A percentile compares a stretch with the other conserved stretches of the same genome.
phyloP scores from a whole-genome alignment of 1,140 invertebrate genomes.

The Medauroidea extradentata region DNA sequence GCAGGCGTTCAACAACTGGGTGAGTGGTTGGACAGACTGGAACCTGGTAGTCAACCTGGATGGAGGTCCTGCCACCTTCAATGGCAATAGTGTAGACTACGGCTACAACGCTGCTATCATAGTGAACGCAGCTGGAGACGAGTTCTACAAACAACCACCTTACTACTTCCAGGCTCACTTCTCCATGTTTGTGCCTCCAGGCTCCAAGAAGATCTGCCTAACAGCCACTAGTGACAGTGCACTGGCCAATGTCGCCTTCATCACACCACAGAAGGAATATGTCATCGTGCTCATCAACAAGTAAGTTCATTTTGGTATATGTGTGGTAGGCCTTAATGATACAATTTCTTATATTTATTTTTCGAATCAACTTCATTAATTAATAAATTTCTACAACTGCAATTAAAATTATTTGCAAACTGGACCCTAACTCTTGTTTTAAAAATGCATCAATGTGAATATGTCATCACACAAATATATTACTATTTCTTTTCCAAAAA shows the following conservation, averaged over 20 bases:
- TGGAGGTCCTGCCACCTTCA: constrained; percentile 78
- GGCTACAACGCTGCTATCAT: constrained; percentile 58
- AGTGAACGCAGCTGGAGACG: constrained; percentile 55
- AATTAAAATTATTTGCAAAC: no score
- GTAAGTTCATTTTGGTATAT: no score
- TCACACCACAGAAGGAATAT: background rate
- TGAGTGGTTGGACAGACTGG: constrained; percentile 83
- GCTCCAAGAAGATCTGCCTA: constrained; percentile 49
- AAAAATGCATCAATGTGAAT: no score
- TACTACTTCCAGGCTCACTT: constrained; percentile 85
- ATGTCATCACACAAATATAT: no score
- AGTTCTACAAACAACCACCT: constrained; percentile 87
- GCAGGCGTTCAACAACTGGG: constrained; percentile 65
- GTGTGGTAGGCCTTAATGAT: no score
- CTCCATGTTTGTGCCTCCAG: constrained; percentile 68
- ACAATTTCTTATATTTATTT: no score
- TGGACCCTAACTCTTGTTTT: no score
- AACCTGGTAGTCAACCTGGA: constrained; percentile 70
- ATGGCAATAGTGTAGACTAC: constrained; percentile 65
- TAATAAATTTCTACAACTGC: no score
- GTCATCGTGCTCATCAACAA: constrained; percentile 1
- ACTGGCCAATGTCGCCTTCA: background rate
- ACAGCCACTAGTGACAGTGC: background rate
- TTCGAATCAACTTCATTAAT: no score
- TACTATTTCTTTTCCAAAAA: no score